Conservation (phyloP, 2,888 invertebrate genomes). For the Deilephila elpenor region DNA sequence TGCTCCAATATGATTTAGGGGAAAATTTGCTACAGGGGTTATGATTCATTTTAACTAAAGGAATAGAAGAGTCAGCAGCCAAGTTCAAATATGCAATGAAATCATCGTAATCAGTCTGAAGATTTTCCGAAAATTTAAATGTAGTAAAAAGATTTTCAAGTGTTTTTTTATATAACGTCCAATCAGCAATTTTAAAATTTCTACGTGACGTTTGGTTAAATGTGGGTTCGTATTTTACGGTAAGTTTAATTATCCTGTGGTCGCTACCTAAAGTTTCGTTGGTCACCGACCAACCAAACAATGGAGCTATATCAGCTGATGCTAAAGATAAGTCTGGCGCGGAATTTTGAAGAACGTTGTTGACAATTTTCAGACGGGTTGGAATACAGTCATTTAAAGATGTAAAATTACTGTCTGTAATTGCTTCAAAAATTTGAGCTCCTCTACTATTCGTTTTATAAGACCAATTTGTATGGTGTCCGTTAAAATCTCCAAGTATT, state of each 20-base stretch:
- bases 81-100: slow-evolving; percentile 27
- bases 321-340: slow-evolving; percentile 39
- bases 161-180: slow-evolving; percentile 26
- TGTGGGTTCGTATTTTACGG: not conserved
- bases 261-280: slow-evolving; percentile 41
- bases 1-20: slow-evolving; percentile 30
- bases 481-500: slow-evolving; percentile 39
- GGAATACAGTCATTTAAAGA: slow-evolving; percentile 36
- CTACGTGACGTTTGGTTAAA: not conserved
- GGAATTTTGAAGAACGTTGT: slow-evolving; percentile 33
- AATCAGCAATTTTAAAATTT: slow-evolving; percentile 34
- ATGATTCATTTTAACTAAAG: slow-evolving; percentile 20
- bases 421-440: slow-evolving; percentile 35
- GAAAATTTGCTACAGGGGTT: slow-evolving; percentile 29
- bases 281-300: slow-evolving; percentile 32
- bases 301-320: slow-evolving; percentile 36
- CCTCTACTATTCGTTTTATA: slow-evolving; percentile 38
- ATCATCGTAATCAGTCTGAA: slow-evolving; percentile 11
- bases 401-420: slow-evolving; percentile 33
- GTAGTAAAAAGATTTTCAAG: not conserved
- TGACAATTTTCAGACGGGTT: slow-evolving; percentile 36
- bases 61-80: slow-evolving; percentile 31
- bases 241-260: slow-evolving; percentile 34
- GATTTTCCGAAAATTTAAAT: not conserved
- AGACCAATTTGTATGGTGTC: slow-evolving; percentile 40